These are phyloP conservation scores for Syngnathoides biaculeatus DNA, from an alignment of 2,113 vertebrate genomes.

Conservation along the genomic window DNA sequence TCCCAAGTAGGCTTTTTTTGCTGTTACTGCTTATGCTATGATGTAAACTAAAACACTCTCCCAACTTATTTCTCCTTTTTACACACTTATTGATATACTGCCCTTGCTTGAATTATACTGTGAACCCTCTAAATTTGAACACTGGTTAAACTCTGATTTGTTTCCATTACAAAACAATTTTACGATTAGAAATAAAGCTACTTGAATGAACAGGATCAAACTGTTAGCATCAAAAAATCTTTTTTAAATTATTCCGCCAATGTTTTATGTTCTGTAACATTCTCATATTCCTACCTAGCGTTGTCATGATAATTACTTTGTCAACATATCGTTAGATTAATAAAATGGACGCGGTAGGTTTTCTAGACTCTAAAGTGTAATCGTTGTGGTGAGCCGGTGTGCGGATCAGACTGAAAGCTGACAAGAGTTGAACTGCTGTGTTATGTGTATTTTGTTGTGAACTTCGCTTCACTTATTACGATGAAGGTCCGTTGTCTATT, in stretches of 20 bases:
- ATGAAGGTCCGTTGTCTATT: too few species aligned
- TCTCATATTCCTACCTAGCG: too few species aligned
- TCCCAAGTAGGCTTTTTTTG: constrained; percentile 83
- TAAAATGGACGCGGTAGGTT: too few species aligned
- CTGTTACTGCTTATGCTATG: neutral
- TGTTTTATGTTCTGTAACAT: too few species aligned
- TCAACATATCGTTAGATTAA: too few species aligned
- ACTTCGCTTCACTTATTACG: too few species aligned
- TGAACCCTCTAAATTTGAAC: neutral
- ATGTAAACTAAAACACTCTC: neutral
- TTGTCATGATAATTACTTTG: too few species aligned
- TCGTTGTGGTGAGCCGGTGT: too few species aligned
- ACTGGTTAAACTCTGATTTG: neutral
- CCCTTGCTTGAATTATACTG: neutral
- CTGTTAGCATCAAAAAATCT: neutral
- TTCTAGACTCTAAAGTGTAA: too few species aligned
- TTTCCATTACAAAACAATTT: neutral
- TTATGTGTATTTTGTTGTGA: too few species aligned
- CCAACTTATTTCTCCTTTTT: neutral
- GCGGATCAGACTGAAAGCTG: too few species aligned
- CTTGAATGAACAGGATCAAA: neutral
- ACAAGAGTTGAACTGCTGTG: too few species aligned
- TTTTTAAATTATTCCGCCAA: neutral
- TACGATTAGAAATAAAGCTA: neutral
- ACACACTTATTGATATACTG: neutral